A percentile compares a stretch with the other conserved stretches of the same genome.
Conservation (phyloP, 2,888 invertebrate species). For the Minunthozetes semirufus region DNA sequence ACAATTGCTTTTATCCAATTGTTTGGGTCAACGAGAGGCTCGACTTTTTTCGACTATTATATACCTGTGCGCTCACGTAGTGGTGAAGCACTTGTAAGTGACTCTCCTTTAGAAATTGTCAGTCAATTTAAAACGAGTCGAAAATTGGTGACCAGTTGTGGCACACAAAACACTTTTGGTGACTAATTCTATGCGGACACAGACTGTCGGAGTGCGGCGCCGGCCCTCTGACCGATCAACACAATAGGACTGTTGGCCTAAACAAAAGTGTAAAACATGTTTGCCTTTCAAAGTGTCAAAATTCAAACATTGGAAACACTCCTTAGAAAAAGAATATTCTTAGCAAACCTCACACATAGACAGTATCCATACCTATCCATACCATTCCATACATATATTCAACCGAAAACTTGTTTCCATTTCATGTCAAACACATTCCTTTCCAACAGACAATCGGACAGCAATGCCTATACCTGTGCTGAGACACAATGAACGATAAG, state of each 20-base stretch:
- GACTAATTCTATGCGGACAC: constrained; percentile 9
- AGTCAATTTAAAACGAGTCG: constrained; percentile 1
- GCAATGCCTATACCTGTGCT: neutral
- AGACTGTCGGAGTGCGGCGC: constrained; percentile 22
- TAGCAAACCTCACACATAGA: neutral
- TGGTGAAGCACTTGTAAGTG: neutral
- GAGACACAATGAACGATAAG: constrained; percentile 12
- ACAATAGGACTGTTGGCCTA: neutral
- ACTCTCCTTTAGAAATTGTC: neutral
- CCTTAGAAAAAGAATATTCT: neutral
- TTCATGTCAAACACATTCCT: constrained; percentile 1
- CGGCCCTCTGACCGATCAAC: constrained; percentile 16
- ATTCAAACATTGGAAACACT: constrained; percentile 5
- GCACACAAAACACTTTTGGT: neutral
- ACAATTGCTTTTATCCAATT: neutral
- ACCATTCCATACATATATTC: neutral
- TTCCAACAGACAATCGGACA: neutral
- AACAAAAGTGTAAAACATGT: constrained; percentile 2
- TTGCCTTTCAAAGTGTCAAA: constrained; percentile 17
- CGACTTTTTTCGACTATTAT: neutral
- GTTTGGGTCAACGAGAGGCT: neutral
- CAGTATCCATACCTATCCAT: neutral
- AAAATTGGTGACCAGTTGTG: neutral
- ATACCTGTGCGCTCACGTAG: too few species aligned
- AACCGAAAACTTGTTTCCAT: neutral